Conservation (phyloP, 2,797 vertebrate species). For the Limnodromus scolopaceus region DNA sequence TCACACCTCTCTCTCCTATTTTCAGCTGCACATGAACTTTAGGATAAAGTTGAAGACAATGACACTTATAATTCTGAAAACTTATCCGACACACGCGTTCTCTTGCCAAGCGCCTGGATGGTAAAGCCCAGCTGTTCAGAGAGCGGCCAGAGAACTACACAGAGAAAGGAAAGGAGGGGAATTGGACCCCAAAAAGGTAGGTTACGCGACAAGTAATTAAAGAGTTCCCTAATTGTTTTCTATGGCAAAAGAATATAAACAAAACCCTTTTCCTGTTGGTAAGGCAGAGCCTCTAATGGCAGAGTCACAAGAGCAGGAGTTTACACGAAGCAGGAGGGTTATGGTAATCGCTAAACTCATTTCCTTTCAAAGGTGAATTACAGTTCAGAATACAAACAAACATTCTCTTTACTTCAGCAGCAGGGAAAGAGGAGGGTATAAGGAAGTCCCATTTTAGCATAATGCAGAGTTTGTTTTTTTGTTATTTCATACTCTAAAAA, state of each 20-base stretch:
- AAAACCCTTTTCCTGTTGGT: background rate
- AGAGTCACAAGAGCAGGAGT: background rate
- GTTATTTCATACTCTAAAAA: conserved; percentile 50
- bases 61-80: background rate
- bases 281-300: conserved; percentile 12
- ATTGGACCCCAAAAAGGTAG: background rate
- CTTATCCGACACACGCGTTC: background rate
- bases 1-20: background rate
- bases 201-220: background rate
- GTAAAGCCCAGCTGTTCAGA: conserved; percentile 11
- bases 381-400: conserved; percentile 65
- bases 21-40: background rate
- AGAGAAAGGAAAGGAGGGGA: background rate
- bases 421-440: background rate
- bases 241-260: conserved; percentile 26
- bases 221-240: conserved; percentile 19
- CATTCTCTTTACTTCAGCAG: conserved; percentile 11
- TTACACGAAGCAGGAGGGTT: conserved; percentile 32
- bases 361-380: conserved; percentile 66
- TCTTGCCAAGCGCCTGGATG: background rate
- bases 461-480: conserved; percentile 50
- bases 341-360: conserved; percentile 36
- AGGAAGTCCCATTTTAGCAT: conserved; percentile 39
- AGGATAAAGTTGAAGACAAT: background rate
- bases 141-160: background rate